Evolutionary conservation across 92 coral and sea anemone genomes (phyloP), one percentile per base, ranked within the genome.

Genomic region (Desmophyllum pertusum): DNA sequence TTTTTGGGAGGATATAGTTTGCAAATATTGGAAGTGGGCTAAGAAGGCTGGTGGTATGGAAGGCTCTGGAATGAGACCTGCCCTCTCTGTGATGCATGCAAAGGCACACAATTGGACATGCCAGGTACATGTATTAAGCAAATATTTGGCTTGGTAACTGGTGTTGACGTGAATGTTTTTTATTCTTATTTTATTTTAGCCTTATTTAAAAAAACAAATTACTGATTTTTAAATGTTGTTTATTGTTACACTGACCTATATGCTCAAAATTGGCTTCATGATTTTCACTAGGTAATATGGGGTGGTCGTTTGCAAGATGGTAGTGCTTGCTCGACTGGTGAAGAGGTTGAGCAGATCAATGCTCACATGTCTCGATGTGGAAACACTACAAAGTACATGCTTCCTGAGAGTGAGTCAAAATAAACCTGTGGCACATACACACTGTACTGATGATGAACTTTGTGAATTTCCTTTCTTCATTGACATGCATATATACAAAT

Each of bases 251-350:
- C n/a, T n/a, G n/a, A n/a, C n/a, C n/a, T n/a, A n/a, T n/a, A n/a
- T n/a, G n/a, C n/a, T n/a, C n/a, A n/a, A n/a, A n/a, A n/a, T n/a
- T n/a, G n/a, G n/a, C n/a, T n/a, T n/a, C n/a, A n/a, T n/a, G n/a
- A 29, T 63, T 15, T 63, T 31, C 0, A 63, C 11, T 68, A 90
- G 90, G 76, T 90, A 10, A 41, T 90, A 33, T 90, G 90, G 93
- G 93, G 88, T 77, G 90, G 93, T 45, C 75, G 86, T 29, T 82
- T 83, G 90, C 93, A 86, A 69, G 79, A 86, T 13, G 93, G 90
- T 1, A 86, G 88, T 90, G 93, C 93, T 13, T 90, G 90, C 68
- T 69, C 93, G 15, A 90, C 90, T n/a, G 93, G 90, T 13, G 90
- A 86, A 40, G 93, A 90, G 73, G 93, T 86, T 29, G 93, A 86